Percentiles rank a stretch among this genome's conserved stretches.
Evolutionary conservation across 2,113 vertebrate genomes (phyloP).

Genomic region (Pimephales promelas): DNA sequence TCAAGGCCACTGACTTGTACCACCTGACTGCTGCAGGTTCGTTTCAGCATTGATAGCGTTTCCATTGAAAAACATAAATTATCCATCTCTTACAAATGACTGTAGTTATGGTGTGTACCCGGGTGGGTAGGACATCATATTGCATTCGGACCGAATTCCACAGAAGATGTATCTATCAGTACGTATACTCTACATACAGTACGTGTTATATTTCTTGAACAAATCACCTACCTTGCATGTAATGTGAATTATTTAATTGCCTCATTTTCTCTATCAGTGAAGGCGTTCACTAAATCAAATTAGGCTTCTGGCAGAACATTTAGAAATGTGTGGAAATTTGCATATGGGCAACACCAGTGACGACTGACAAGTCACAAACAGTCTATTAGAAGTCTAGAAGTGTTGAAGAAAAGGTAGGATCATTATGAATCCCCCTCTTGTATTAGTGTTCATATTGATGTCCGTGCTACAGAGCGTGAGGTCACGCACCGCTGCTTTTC

Average conservation of each 20-base stretch:
- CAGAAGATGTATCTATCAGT: too few species aligned
- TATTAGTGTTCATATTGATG: conserved; percentile 48
- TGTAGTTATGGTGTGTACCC: too few species aligned
- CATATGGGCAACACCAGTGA: not conserved
- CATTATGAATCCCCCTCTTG: conserved; percentile 28
- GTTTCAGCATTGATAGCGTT: too few species aligned
- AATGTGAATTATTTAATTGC: not conserved
- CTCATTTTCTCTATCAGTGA: not conserved
- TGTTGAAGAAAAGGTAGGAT: conserved; percentile 26
- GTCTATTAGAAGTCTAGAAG: conserved; percentile 27
- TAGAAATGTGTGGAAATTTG: conserved; percentile 2
- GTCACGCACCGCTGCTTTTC: conserved; percentile 39
- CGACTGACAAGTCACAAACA: not conserved
- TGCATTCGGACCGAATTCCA: too few species aligned
- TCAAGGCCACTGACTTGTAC: too few species aligned
- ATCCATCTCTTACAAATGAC: too few species aligned
- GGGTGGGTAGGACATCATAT: too few species aligned
- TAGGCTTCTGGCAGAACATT: not conserved
- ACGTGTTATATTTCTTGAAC: too few species aligned
- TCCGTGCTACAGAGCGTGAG: conserved; percentile 19
- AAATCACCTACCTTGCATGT: too few species aligned
- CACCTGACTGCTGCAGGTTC: too few species aligned
- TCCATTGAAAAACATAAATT: too few species aligned
- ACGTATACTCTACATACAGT: too few species aligned
- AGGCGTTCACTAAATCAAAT: not conserved